Percentiles rank a stretch among this genome's conserved stretches.
phyloP scores from a whole-genome alignment of 2,113 vertebrate genomes.

The Calidris pugnax region DNA sequence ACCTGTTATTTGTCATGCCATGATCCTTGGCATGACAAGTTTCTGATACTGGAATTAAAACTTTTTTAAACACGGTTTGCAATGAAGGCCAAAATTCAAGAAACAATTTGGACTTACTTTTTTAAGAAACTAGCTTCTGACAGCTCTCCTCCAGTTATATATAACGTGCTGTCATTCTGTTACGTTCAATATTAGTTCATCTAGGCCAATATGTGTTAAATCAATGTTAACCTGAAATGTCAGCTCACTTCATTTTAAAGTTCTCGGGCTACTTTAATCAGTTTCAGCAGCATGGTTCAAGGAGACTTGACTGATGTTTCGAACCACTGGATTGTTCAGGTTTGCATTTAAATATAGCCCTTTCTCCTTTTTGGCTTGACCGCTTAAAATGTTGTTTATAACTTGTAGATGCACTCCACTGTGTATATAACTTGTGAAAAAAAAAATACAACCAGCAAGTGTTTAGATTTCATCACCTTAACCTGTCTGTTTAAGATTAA shows the following conservation, averaged over 20 bases:
- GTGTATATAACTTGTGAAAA: background rate
- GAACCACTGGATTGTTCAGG: background rate
- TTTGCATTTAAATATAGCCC: background rate
- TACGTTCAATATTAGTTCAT: background rate
- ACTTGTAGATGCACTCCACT: background rate
- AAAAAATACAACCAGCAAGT: background rate
- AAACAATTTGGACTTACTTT: background rate
- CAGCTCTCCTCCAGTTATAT: background rate
- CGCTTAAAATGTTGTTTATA: background rate
- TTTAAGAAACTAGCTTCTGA: background rate
- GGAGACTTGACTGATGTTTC: background rate
- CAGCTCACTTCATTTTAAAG: background rate
- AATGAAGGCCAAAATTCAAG: background rate
- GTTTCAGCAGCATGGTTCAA: background rate
- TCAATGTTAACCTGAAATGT: background rate
- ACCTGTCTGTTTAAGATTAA: background rate
- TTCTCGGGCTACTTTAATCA: background rate
- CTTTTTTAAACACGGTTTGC: background rate
- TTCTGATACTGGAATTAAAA: background rate
- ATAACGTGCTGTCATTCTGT: background rate
- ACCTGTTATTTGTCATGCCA: background rate
- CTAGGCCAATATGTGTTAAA: background rate
- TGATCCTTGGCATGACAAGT: background rate
- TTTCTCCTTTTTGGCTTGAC: background rate
- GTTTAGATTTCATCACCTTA: background rate